Evolutionary conservation across 1,140 invertebrate genomes (phyloP).

Genomic region (Dysdera silvatica): DNA sequence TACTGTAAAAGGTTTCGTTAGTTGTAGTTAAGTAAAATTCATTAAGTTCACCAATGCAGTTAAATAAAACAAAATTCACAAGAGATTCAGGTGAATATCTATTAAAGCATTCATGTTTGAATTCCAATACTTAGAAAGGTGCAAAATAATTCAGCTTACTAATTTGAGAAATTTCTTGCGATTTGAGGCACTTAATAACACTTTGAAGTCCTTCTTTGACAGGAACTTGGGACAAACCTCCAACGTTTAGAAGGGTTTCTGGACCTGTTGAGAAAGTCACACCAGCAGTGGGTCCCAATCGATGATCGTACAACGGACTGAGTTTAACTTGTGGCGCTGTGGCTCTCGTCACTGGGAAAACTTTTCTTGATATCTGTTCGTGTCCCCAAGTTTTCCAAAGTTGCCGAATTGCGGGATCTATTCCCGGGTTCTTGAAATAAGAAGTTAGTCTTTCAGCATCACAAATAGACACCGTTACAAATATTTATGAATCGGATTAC

Average conservation of each 20-base stretch:
- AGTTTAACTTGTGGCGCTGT: conserved; percentile 20
- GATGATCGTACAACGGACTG: conserved; percentile 12
- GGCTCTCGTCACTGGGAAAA: conserved; percentile 29
- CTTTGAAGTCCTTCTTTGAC: conserved; percentile 34
- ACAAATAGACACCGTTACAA: too few species aligned
- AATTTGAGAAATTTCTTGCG: conserved; percentile 29
- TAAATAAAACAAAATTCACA: not conserved
- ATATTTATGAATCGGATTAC: too few species aligned
- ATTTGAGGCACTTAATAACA: conserved; percentile 34
- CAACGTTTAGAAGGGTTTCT: conserved; percentile 12
- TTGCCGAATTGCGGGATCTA: conserved; percentile 24
- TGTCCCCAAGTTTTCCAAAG: conserved; percentile 34
- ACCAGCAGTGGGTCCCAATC: not conserved
- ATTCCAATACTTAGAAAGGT: not conserved
- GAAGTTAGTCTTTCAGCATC: not conserved
- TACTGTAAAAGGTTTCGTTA: too few species aligned
- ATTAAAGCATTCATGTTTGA: not conserved
- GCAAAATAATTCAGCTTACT: conserved; percentile 13
- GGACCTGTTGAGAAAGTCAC: not conserved
- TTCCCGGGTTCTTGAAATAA: conserved; percentile 26
- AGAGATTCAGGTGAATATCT: too few species aligned
- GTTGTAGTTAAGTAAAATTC: too few species aligned
- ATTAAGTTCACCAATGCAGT: too few species aligned
- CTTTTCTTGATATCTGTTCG: conserved; percentile 32
- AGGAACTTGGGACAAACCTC: conserved; percentile 29